phyloP scores from a whole-genome alignment of 2,113 vertebrate species.

The Rallus limicola region DNA sequence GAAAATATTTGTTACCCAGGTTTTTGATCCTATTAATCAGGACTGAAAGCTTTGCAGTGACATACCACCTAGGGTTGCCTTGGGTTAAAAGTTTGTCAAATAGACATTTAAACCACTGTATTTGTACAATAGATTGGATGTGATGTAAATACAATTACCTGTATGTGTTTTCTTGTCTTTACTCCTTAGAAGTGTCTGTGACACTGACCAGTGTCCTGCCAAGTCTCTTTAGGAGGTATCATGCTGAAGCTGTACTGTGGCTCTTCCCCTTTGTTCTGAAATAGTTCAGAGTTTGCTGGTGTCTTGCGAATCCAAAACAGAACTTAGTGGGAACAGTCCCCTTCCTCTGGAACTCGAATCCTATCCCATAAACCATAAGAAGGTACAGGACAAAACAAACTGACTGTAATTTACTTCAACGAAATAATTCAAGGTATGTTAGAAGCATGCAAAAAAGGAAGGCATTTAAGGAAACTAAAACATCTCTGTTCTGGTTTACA shows the following conservation, averaged over 20 bases:
- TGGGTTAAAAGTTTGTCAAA: not conserved
- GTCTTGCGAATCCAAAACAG: fast-evolving
- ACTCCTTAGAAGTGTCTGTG: not conserved
- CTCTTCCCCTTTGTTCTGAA: not conserved
- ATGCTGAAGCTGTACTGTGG: not conserved
- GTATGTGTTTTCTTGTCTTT: not conserved
- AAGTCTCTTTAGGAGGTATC: not conserved
- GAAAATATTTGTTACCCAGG: not conserved
- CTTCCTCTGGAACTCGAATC: not conserved
- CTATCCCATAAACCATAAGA: not conserved
- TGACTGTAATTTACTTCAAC: not conserved
- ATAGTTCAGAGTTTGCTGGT: not conserved
- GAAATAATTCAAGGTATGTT: not conserved
- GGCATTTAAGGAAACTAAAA: not conserved
- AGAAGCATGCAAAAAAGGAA: not conserved
- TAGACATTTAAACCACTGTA: not conserved
- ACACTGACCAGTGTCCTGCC: not conserved
- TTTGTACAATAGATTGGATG: not conserved
- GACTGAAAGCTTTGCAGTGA: not conserved
- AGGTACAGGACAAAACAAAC: not conserved
- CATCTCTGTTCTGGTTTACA: no score
- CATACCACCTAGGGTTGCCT: not conserved
- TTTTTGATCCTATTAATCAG: not conserved
- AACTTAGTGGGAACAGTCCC: not conserved
- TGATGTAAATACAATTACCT: not conserved